Percentiles rank a stretch among this genome's conserved stretches.
These are phyloP conservation scores for Chaetoderma sp. DNA, from an alignment of 2,888 invertebrate genomes.

Conservation along the genomic window DNA sequence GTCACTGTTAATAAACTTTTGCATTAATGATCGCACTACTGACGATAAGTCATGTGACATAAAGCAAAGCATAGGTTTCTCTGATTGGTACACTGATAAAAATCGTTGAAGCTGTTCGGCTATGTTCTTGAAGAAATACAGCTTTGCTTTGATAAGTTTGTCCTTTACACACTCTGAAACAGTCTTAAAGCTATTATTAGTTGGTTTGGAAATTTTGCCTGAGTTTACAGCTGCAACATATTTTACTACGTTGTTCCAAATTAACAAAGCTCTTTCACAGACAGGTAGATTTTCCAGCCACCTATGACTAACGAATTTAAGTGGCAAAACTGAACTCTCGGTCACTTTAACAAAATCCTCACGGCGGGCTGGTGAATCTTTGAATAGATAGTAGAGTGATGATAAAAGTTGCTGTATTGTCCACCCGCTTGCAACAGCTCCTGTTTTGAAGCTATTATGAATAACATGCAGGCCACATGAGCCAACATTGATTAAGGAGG, in stretches of 20 bases:
- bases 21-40: neutral
- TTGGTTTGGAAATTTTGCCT: neutral
- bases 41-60: neutral
- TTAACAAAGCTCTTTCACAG: slow-evolving; percentile 22
- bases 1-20: neutral
- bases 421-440: slow-evolving; percentile 43
- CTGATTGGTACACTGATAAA: neutral
- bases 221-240: neutral
- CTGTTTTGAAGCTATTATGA: slow-evolving; percentile 55
- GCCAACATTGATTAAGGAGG: slow-evolving; percentile 50
- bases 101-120: neutral
- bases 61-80: slow-evolving; percentile 1
- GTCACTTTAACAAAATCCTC: slow-evolving; percentile 13
- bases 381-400: slow-evolving; percentile 18
- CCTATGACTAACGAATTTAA: slow-evolving; percentile 21
- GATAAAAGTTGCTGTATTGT: slow-evolving; percentile 3
- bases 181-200: neutral
- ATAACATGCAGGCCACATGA: slow-evolving; percentile 55
- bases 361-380: slow-evolving; percentile 20
- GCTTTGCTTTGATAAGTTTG: neutral
- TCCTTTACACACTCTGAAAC: neutral
- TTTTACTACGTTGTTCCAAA: slow-evolving; percentile 1
- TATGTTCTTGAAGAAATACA: neutral
- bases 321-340: slow-evolving; percentile 11
- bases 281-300: slow-evolving; percentile 28